Evolutionary conservation across 1,140 invertebrate genomes (phyloP), one percentile per base, ranked within the genome.

Genomic region (Solenopsis invicta): DNA sequence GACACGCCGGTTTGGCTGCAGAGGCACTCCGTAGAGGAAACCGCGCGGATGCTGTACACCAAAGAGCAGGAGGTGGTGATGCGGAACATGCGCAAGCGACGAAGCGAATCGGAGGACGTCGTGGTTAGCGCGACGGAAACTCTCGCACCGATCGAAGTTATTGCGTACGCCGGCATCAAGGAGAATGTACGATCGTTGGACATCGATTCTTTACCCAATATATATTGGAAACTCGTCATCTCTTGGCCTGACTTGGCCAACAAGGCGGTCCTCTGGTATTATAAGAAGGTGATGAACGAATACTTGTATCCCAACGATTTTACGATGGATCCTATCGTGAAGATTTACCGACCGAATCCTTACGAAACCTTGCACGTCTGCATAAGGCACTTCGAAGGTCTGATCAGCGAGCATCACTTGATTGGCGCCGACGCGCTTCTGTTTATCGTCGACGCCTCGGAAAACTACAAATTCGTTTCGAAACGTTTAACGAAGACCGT

Each of bases 151-250:
- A 89, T 95, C 16, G 93, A 94, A 61, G 37, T 90, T 16, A 86
- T 94, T 2, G 91, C 93, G 10, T 91, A 93, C 45, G 89, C 88
- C 3, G 95, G 94, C 8, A 87, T 95, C n/a, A 94, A 93, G 62
- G 92, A 95, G 62, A 94, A 94, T 64, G 72, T 90, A 13, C 93
- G 91, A 66, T 87, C 78, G 4, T 74, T 89, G 2, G 89, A 94
- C 0, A 90, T 86, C 0, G 87, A 92, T 72, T 59, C 75, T 16
- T 34, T 61, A 29, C 84, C 92, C 85, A 96, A 96, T 87, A 94
- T 96, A 69, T 97, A 96, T 92, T 97, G 97, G 97, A 98, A 98
- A 94, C 88, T 97, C 34, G 93, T 96, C n/a, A 90, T 97, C 21
- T 96, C 96, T 0, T 95, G 96, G 76, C 96, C 97, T 18, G 92